A percentile compares a stretch with the other conserved stretches of the same genome.
These are phyloP conservation scores for Cavia aperea DNA, from an alignment of 2,113 vertebrate species.

Conservation along the genomic window DNA sequence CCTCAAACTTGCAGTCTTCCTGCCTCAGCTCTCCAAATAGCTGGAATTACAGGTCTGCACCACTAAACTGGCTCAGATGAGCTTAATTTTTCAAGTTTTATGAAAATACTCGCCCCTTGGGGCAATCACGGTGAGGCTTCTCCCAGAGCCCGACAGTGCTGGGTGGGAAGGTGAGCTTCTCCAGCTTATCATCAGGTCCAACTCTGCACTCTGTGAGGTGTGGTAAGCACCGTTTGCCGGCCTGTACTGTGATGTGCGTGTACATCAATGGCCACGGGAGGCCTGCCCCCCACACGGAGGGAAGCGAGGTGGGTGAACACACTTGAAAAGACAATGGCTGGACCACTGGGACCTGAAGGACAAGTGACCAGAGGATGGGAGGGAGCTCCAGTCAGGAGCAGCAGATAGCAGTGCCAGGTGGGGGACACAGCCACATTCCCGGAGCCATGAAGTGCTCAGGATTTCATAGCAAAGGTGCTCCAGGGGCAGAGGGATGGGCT, in stretches of 20 bases:
- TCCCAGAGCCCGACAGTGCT: not conserved
- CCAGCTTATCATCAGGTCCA: not conserved
- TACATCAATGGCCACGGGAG: not conserved
- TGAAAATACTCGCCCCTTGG: not conserved
- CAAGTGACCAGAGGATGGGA: not conserved
- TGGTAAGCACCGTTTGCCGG: not conserved
- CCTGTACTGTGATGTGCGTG: no score
- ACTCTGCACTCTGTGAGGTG: not conserved
- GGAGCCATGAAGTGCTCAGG: not conserved
- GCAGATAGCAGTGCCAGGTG: not conserved
- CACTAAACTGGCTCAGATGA: no score
- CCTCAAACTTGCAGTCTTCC: no score
- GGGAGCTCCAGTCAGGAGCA: not conserved
- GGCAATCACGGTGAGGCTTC: not conserved
- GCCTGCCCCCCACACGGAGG: not conserved
- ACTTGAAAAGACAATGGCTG: not conserved
- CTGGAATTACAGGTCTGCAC: not conserved
- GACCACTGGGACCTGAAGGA: not conserved
- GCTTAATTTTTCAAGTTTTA: not conserved
- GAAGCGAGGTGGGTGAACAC: not conserved
- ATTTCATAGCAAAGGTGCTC: not conserved
- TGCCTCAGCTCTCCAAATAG: no score
- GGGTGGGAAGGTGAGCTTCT: not conserved
- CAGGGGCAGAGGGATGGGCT: not conserved
- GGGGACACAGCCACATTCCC: not conserved